These are phyloP conservation scores for Onychostoma macrolepis DNA, from an alignment of 2,113 vertebrate species.

Conservation along the genomic window DNA sequence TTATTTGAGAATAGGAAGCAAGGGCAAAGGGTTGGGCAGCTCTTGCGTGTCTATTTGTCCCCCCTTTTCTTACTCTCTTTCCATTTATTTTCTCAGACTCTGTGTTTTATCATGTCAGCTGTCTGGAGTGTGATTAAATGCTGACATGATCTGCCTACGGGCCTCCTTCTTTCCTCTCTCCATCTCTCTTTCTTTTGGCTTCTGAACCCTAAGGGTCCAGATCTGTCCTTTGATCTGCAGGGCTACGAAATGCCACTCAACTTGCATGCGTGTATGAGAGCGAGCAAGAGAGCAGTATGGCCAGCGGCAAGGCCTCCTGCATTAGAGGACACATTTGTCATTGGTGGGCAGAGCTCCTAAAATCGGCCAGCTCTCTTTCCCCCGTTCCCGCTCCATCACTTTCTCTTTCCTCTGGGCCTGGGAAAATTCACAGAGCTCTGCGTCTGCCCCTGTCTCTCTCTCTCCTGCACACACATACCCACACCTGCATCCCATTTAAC, in stretches of 20 bases:
- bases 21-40: neutral
- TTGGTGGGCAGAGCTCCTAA: constrained; percentile 54
- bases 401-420: constrained; percentile 52
- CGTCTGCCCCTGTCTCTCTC: neutral
- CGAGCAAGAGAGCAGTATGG: constrained; percentile 15
- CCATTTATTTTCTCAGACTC: constrained; percentile 59
- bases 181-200: constrained; percentile 41
- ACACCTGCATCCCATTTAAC: constrained; percentile 61
- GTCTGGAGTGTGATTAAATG: constrained; percentile 80
- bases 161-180: constrained; percentile 40
- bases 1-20: neutral
- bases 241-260: constrained; percentile 50
- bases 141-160: constrained; percentile 59
- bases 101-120: constrained; percentile 75
- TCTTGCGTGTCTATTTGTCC: neutral
- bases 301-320: constrained; percentile 31
- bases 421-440: constrained; percentile 51
- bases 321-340: constrained; percentile 66
- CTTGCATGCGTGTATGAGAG: constrained; percentile 14
- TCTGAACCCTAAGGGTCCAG: constrained; percentile 44
- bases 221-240: constrained; percentile 53
- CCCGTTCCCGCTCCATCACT: constrained; percentile 43
- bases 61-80: constrained; percentile 6
- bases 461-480: constrained; percentile 37
- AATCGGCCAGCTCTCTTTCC: constrained; percentile 46